Evolutionary conservation across 2,113 vertebrate genomes (phyloP).

Genomic region (Rana temporaria): DNA sequence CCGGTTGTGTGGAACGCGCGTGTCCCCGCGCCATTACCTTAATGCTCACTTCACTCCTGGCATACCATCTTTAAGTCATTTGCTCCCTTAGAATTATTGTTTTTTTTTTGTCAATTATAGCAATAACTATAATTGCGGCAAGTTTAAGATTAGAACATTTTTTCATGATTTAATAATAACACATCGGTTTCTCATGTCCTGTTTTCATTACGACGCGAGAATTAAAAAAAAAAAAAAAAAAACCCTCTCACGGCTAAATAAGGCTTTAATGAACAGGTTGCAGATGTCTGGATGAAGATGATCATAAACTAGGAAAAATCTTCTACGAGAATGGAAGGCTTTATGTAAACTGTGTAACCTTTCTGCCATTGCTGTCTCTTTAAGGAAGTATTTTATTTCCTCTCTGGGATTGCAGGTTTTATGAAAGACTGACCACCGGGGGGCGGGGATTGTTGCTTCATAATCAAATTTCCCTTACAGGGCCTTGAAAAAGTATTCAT

Average conservation of each 20-base stretch:
- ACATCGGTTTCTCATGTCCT: no score
- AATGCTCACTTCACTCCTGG: neutral
- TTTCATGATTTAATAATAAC: neutral
- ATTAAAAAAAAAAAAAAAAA: neutral
- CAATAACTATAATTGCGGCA: neutral
- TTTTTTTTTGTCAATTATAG: neutral
- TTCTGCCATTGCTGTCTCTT: no score
- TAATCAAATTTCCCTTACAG: no score
- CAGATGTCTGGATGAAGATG: neutral
- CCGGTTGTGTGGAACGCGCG: neutral
- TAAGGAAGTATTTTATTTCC: no score
- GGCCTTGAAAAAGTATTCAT: no score
- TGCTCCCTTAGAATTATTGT: constrained; percentile 2
- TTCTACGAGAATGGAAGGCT: neutral
- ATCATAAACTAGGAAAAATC: neutral
- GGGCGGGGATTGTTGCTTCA: no score
- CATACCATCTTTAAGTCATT: neutral
- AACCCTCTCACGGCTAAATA: no score
- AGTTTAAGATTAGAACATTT: neutral
- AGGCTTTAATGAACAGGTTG: neutral
- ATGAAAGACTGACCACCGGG: no score
- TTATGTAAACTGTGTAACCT: neutral
- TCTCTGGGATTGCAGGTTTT: no score
- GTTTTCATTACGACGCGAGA: constrained; percentile 2
- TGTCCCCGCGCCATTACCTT: neutral